Evolutionary conservation across 2,888 invertebrate genomes (phyloP), one percentile per base, ranked within the genome.

Genomic region (Noctua pronuba): DNA sequence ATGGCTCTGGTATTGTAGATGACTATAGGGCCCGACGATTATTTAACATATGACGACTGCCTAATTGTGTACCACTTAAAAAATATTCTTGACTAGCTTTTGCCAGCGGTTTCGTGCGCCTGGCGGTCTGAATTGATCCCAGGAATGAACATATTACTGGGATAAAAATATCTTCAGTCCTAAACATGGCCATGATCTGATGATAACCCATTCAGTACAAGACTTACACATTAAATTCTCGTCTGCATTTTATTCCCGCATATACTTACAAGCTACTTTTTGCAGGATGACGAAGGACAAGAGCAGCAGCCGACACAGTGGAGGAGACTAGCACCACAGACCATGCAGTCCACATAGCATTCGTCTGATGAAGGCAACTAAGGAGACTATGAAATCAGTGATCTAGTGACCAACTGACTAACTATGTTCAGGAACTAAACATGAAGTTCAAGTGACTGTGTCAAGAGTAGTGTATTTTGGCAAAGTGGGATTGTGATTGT

Each of bases 301-400:
- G 92, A 95, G 24, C 91, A 89, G 35, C 92, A 92, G 55, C 91
- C 92, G 0, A 94, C 92, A 73, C 95, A 95, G 69, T 96, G 96
- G 96, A 88, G 96, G 58, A 86, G 96, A n/a, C 90, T 96, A 0
- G 96, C 96, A 7, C 96, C 96, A 31, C 95, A 95, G 66, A 91
- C 95, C 0, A 81, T 96, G 75, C 95, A 94, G 68, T 94, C 95
- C 2, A 91, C 96, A 75, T 96, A 96, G 94, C 95, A 84, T 21
- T 73, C 82, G n/a, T 72, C 71, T 44, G 75, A 75, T 13, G 85
- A 86, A 21, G 73, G 73, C 35, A 44, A 58, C 58, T 83, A 65
- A 72, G 44, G 31, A 66, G 41, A 62, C 52, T 67, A 44, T 69
- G 74, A 69, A 58, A 38, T 62, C 79, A 69, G 75, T 79, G 73